These are phyloP conservation scores for Colletes gigas DNA, from an alignment of 1,140 invertebrate species.

Conservation along the genomic window DNA sequence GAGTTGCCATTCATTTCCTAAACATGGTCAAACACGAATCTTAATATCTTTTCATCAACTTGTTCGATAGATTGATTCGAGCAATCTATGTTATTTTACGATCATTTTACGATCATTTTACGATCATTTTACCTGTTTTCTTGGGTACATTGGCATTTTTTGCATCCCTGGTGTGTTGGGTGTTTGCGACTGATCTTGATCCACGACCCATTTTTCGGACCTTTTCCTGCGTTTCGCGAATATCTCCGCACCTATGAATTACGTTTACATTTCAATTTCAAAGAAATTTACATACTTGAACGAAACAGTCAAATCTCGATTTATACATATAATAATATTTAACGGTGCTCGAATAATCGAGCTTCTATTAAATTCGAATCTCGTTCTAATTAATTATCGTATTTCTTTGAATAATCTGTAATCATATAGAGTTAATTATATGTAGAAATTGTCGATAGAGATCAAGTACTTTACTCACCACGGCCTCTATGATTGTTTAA, in stretches of 20 bases:
- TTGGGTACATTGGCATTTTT: constrained; percentile 63
- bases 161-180: constrained; percentile 60
- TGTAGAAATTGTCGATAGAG: neutral
- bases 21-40: constrained; percentile 2
- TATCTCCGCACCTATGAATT: constrained; percentile 87
- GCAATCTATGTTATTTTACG: too few relatives aligned
- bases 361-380: neutral
- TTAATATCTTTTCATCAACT: neutral
- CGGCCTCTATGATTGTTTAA: constrained; percentile 89
- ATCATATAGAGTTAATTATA: too few relatives aligned
- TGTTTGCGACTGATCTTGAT: constrained; percentile 83
- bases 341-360: too few relatives aligned
- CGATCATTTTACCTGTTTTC: constrained; percentile 64
- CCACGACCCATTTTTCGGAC: constrained; percentile 93
- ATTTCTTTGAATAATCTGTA: too few relatives aligned
- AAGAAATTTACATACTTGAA: too few relatives aligned
- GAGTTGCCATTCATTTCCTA: constrained; percentile 70
- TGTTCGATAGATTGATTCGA: neutral
- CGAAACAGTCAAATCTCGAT: too few relatives aligned
- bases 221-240: constrained; percentile 93
- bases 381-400: too few relatives aligned
- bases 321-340: too few relatives aligned
- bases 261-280: too few relatives aligned
- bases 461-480: constrained; percentile 79
- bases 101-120: constrained; percentile 49